Conservation (phyloP, 2,888 invertebrate species). For the Coelopa pilipes region DNA sequence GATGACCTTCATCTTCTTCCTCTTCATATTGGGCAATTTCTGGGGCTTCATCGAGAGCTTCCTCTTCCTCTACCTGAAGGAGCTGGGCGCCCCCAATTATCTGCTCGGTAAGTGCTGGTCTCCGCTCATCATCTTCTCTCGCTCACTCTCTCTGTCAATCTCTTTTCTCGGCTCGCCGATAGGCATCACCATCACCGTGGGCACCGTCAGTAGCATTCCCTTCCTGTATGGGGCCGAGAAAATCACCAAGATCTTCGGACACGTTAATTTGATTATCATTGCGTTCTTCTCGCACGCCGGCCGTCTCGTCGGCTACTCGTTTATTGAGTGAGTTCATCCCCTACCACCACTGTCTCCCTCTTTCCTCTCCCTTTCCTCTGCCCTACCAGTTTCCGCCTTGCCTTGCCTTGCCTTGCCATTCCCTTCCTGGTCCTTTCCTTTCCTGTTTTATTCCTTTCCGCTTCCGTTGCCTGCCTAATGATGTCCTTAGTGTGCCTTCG, state of each 20-base stretch:
- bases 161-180: slow-evolving; percentile 35
- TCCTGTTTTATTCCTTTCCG: too few relatives aligned
- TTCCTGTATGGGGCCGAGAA: slow-evolving; percentile 86
- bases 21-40: slow-evolving; percentile 84
- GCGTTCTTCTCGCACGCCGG: slow-evolving; percentile 88
- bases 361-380: not conserved
- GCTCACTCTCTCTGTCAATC: slow-evolving; percentile 9
- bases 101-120: slow-evolving; percentile 73
- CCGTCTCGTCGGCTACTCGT: slow-evolving; percentile 84
- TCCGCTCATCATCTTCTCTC: not conserved
- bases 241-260: slow-evolving; percentile 83
- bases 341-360: too few relatives aligned
- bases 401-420: too few relatives aligned
- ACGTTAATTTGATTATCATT: slow-evolving; percentile 84
- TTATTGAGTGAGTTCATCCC: slow-evolving; percentile 81
- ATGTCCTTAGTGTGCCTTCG: slow-evolving; percentile 20
- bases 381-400: too few relatives aligned
- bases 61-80: slow-evolving; percentile 85
- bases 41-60: slow-evolving; percentile 93
- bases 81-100: slow-evolving; percentile 85
- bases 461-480: not conserved
- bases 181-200: slow-evolving; percentile 87
- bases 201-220: slow-evolving; percentile 84
- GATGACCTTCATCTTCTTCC: slow-evolving; percentile 81
- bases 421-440: too few relatives aligned